Evolutionary conservation across 1,140 invertebrate genomes (phyloP).

Genomic region (Episyrphus balteatus): DNA sequence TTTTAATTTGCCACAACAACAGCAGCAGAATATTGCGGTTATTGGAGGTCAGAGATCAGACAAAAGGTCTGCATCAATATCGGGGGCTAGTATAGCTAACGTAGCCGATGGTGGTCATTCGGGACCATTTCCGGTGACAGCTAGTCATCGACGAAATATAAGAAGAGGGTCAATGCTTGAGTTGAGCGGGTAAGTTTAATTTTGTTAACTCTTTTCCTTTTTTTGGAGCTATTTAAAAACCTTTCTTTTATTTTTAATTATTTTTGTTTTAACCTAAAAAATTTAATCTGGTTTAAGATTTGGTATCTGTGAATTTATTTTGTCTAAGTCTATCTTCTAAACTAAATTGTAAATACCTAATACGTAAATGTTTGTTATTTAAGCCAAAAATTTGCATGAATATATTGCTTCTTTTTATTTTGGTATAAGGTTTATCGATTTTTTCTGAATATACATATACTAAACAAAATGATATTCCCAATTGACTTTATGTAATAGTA

Average conservation of each 20-base stretch:
- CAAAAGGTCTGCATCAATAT: constrained; percentile 35
- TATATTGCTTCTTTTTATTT: too few relatives aligned
- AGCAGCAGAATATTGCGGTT: constrained; percentile 8
- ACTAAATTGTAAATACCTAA: too few relatives aligned
- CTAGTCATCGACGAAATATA: constrained; percentile 47
- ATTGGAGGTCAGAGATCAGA: constrained; percentile 22
- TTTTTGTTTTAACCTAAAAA: constrained; percentile 5
- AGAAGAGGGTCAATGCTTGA: constrained; percentile 56
- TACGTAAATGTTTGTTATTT: too few relatives aligned
- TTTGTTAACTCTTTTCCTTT: constrained; percentile 7
- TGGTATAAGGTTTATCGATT: too few relatives aligned
- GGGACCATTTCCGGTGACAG: constrained; percentile 34
- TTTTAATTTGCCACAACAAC: constrained; percentile 7
- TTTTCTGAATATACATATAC: too few relatives aligned
- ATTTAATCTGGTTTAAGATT: constrained; percentile 3
- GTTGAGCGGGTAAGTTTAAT: constrained; percentile 48
- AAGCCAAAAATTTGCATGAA: too few relatives aligned
- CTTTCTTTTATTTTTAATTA: constrained; percentile 13
- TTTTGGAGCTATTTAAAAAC: not conserved
- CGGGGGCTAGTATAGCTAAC: constrained; percentile 12
- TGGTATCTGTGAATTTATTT: too few relatives aligned
- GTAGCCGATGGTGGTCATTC: constrained; percentile 24
- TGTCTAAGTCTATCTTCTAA: too few relatives aligned
- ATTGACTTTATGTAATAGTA: too few relatives aligned
- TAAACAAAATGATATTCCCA: too few relatives aligned